Conservation (phyloP, 2,888 invertebrate genomes). For the Dorcus parallelipipedus region DNA sequence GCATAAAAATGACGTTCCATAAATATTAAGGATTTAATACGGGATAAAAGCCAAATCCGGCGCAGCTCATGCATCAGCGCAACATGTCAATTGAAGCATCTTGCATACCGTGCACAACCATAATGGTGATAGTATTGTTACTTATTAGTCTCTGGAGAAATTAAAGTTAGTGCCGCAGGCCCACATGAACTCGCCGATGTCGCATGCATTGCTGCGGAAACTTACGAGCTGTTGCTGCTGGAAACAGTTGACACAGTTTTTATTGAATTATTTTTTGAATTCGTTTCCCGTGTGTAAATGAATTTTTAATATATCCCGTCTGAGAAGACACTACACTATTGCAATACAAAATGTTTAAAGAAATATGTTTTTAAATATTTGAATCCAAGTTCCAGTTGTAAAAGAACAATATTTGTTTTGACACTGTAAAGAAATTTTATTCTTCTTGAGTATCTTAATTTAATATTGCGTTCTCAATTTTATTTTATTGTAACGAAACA, state of each 20-base stretch:
- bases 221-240: slow-evolving; percentile 24
- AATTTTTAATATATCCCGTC: too few relatives aligned
- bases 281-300: neutral
- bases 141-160: slow-evolving; percentile 37
- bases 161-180: slow-evolving; percentile 31
- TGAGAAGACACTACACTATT: too few relatives aligned
- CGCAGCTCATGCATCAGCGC: slow-evolving; percentile 9
- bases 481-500: too few relatives aligned
- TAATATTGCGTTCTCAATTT: too few relatives aligned
- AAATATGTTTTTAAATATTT: too few relatives aligned
- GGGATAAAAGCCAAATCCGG: neutral
- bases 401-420: too few relatives aligned
- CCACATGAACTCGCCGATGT: slow-evolving; percentile 16
- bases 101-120: slow-evolving; percentile 18
- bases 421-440: too few relatives aligned
- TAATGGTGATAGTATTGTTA: slow-evolving; percentile 35
- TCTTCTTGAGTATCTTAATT: too few relatives aligned
- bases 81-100: slow-evolving; percentile 18
- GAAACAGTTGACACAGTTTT: slow-evolving; percentile 17
- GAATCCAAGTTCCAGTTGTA: too few relatives aligned
- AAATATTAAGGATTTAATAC: neutral
- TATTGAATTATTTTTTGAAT: slow-evolving; percentile 6
- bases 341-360: too few relatives aligned
- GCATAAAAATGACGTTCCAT: neutral
- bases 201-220: slow-evolving; percentile 18